Conservation (phyloP, 1,140 invertebrate genomes). For the Acromyrmex heyeri region DNA sequence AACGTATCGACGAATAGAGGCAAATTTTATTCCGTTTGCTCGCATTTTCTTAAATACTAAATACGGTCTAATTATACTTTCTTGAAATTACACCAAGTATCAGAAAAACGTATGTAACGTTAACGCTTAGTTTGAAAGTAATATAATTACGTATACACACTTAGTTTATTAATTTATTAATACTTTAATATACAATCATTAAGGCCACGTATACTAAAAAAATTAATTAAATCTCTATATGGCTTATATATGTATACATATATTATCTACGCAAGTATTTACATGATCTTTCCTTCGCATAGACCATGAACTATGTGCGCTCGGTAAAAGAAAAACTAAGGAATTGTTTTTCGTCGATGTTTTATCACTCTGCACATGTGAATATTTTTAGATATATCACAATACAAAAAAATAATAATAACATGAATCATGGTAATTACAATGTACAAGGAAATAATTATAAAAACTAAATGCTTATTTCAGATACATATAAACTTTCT, state of each 20-base stretch:
- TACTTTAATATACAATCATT: constrained; percentile 13
- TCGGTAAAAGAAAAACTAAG: constrained; percentile 11
- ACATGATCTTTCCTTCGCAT: background rate
- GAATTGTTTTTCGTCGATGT: background rate
- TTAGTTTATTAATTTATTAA: constrained; percentile 32
- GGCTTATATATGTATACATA: background rate
- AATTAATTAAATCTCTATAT: constrained; percentile 29
- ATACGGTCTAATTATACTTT: constrained; percentile 43
- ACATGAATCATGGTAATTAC: background rate
- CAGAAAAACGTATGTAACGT: constrained; percentile 31
- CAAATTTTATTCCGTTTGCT: constrained; percentile 17
- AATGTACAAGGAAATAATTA: constrained; percentile 14
- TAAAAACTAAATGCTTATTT: constrained; percentile 41
- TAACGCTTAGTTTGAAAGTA: constrained; percentile 1
- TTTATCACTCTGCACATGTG: background rate
- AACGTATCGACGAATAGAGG: background rate
- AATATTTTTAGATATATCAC: background rate
- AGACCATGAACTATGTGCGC: constrained; percentile 22
- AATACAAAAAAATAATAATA: background rate
- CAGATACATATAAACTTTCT: background rate
- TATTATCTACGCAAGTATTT: constrained; percentile 32
- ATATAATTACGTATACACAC: background rate
- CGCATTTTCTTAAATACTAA: constrained; percentile 5
- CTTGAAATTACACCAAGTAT: constrained; percentile 25
- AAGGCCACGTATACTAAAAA: constrained; percentile 14